Conservation (phyloP, 2,888 invertebrate genomes). For the Brassicogethes aeneus region DNA sequence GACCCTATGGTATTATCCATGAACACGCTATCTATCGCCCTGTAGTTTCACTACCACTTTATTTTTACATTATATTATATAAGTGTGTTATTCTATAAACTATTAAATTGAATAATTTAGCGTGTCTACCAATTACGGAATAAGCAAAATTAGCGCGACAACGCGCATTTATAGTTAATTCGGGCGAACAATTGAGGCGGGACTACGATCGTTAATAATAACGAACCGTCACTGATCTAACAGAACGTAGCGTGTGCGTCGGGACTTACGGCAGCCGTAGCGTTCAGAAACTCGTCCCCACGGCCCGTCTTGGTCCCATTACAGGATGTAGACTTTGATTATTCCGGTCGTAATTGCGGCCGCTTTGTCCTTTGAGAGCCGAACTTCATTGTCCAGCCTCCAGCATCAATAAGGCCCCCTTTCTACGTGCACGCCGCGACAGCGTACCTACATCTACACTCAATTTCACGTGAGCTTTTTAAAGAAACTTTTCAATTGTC, state of each 20-base stretch:
- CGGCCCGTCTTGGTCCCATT: constrained; percentile 31
- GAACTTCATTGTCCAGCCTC: constrained; percentile 33
- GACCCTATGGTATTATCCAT: too few species aligned
- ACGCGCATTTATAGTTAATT: too few species aligned
- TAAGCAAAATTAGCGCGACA: too few species aligned
- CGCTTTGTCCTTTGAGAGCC: constrained; percentile 36
- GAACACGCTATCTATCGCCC: too few species aligned
- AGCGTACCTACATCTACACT: constrained; percentile 23
- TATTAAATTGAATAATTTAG: too few species aligned
- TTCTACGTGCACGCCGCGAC: constrained; percentile 14
- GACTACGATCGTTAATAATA: neutral
- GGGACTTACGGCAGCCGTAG: constrained; percentile 6
- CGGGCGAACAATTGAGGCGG: neutral
- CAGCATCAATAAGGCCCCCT: constrained; percentile 17
- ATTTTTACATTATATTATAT: too few species aligned
- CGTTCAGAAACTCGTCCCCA: constrained; percentile 20
- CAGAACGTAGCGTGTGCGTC: neutral
- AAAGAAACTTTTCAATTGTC: constrained; percentile 31
- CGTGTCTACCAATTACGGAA: too few species aligned
- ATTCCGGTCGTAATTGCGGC: constrained; percentile 37
- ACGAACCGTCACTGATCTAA: neutral
- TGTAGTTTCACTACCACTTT: too few species aligned
- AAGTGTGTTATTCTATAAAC: too few species aligned
- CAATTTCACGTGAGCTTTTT: constrained; percentile 29
- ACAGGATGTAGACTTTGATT: constrained; percentile 39